phyloP scores from a whole-genome alignment of 2,113 vertebrate genomes.

The Edolisoma coerulescens region DNA sequence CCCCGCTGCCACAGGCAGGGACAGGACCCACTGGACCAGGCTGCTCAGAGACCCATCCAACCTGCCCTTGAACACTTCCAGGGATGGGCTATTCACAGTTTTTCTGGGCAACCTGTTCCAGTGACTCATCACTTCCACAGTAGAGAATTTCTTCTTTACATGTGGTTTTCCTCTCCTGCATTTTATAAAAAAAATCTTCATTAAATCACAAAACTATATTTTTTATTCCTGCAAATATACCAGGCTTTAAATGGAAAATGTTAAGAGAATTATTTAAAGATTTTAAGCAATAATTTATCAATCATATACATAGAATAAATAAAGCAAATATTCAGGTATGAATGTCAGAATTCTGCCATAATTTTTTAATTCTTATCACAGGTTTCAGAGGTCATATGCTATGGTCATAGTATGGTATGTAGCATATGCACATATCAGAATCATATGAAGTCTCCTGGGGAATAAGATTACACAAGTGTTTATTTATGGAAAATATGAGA shows the following conservation, averaged over 20 bases:
- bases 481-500: not conserved
- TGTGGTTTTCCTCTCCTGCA: not conserved
- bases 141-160: not conserved
- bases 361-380: not conserved
- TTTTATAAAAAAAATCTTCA: not conserved
- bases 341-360: not conserved
- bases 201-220: not conserved
- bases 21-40: not conserved
- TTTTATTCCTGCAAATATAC: not conserved
- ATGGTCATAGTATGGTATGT: not conserved
- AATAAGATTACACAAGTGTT: not conserved
- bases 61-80: not conserved
- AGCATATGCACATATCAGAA: not conserved
- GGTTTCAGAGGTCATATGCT: not conserved
- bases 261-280: not conserved
- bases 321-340: not conserved
- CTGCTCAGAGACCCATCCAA: not conserved
- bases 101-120: not conserved
- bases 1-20: not conserved
- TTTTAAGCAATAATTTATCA: not conserved
- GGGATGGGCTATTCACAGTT: not conserved
- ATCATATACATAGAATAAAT: not conserved
- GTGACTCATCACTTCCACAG: not conserved
- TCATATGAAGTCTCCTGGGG: not conserved
- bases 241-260: not conserved